Base-by-base conservation (phyloP, 1,140 invertebrate species). In the Zaprionus nigranus region DNA sequence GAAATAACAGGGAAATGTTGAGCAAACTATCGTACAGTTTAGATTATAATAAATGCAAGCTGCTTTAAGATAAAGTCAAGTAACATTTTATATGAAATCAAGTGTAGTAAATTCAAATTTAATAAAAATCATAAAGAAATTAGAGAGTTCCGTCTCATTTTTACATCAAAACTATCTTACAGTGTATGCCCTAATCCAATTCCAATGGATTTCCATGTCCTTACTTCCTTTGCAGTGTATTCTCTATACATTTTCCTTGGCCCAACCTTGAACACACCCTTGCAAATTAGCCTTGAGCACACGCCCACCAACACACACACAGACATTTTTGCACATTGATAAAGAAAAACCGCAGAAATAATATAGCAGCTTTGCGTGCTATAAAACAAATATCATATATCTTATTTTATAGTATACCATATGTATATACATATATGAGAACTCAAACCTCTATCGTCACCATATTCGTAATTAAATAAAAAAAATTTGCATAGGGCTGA, bases 401-500 rank as follows among this genome's bases (percentile, higher is more conserved):
- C 43, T 9, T 63, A 17, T 20, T 43, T 15, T 5, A 71, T 63
- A 43, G 43, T 22, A 57, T 28, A 51, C 43, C 34, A 63, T 17
- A 66, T 13, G 46, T 60, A 56, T 12, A 54, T 34, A 53, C 28
- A 56, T 62, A 40, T 63, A 70, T 63, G 15, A 51, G 46, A 51
- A 75, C 40, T 43, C 36, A 56, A 71, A 54, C 36, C 28, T 34
- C 30, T 76, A 63, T 73, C 78, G 59, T 57, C 59, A 40, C 49
- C 63, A 57, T 64, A 75, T 66, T 43, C 20, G 57, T 79, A 68
- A 77, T 73, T 73, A 75, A 63, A 67, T 68, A 72, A 87, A 82
- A 60, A 69, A 70, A 85, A 81, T 84, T 79, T 70, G 63, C 61
- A 82, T 82, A 54, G 53, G 43, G 49, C 26, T 66, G 62, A 83